phyloP scores from a whole-genome alignment of 1,140 invertebrate genomes.

The Stegodyphus dumicola region DNA sequence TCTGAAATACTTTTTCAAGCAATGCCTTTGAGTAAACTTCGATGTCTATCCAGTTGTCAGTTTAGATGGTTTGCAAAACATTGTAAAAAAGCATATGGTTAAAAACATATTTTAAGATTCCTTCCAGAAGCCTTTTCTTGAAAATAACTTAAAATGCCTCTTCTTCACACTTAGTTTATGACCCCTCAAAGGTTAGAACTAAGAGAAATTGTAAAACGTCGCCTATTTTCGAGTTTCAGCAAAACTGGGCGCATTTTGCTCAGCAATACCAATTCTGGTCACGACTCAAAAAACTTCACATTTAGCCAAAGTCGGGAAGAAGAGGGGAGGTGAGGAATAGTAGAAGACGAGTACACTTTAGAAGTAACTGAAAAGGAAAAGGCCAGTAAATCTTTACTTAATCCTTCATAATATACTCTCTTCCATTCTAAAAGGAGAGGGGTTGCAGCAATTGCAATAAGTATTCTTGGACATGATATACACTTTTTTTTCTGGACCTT shows the following conservation, averaged over 20 bases:
- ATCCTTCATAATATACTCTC: constrained; percentile 59
- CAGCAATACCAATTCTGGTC: not conserved
- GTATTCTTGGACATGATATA: constrained; percentile 11
- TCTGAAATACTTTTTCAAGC: too few relatives aligned
- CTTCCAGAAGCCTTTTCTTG: not conserved
- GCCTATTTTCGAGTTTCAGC: not conserved
- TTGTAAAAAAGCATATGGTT: too few relatives aligned
- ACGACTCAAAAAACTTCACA: constrained; percentile 13
- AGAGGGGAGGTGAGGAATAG: not conserved
- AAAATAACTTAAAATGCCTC: not conserved
- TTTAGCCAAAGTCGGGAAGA: constrained; percentile 10
- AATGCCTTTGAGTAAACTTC: too few relatives aligned
- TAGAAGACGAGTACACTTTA: not conserved
- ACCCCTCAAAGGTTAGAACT: not conserved
- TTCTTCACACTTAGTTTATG: not conserved
- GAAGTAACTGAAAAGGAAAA: constrained; percentile 36
- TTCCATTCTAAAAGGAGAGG: not conserved
- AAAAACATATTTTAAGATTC: too few relatives aligned
- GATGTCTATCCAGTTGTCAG: too few relatives aligned
- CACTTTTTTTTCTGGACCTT: not conserved
- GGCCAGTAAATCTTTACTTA: constrained; percentile 54
- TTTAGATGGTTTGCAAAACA: too few relatives aligned
- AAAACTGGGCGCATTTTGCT: not conserved
- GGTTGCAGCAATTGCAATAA: constrained; percentile 13
- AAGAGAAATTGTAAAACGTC: not conserved